Evolutionary conservation across 2,113 vertebrate genomes (phyloP).

Genomic region (Gasterosteus aculeatus): DNA sequence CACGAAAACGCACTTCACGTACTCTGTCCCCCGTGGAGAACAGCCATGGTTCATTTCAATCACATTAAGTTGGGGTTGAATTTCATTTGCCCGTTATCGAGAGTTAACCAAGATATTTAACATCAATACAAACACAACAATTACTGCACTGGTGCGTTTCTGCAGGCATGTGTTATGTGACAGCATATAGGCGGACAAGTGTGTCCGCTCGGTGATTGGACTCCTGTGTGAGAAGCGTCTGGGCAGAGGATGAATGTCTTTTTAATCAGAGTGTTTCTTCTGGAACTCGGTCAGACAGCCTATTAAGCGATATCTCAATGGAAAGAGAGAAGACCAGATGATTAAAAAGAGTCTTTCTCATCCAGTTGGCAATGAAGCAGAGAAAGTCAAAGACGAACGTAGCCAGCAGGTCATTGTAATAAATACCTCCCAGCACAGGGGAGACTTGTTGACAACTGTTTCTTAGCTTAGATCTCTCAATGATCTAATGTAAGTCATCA

Average conservation of each 20-base stretch:
- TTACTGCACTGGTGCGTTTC: conserved; percentile 6
- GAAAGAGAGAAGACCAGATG: conserved; percentile 43
- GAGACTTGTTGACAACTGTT: conserved; percentile 27
- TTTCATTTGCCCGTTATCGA: background rate
- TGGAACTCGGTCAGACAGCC: conserved; percentile 65
- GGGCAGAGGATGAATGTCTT: conserved; percentile 59
- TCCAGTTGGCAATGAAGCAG: conserved; percentile 46
- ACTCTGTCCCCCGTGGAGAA: background rate
- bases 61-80: background rate
- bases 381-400: conserved; percentile 40
- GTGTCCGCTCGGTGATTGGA: conserved; percentile 36
- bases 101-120: conserved; percentile 24
- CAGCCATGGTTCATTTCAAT: background rate
- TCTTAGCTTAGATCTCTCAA: conserved; percentile 16
- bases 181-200: conserved; percentile 15
- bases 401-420: conserved; percentile 59
- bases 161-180: conserved; percentile 26
- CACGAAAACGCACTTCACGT: background rate
- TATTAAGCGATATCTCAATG: conserved; percentile 59
- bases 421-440: conserved; percentile 49
- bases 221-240: conserved; percentile 51
- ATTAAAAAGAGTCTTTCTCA: conserved; percentile 59
- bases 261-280: conserved; percentile 74
- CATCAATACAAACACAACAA: background rate
- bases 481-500: conserved; percentile 26